phyloP scores from a whole-genome alignment of 2,113 vertebrate species.

The Anthoscopus minutus region DNA sequence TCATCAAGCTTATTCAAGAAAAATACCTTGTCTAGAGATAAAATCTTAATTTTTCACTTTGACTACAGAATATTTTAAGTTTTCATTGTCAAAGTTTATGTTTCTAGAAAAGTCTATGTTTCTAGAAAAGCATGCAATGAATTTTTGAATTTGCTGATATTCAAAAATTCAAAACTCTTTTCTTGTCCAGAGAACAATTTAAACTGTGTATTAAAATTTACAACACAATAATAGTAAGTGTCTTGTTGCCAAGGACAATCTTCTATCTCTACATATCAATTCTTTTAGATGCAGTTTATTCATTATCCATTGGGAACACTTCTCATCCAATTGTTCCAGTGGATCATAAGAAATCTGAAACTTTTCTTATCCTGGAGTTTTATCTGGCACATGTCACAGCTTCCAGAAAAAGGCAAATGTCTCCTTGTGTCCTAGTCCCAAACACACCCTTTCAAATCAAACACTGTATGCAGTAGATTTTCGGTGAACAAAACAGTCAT shows the following conservation, averaged over 20 bases:
- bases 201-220: background rate
- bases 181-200: background rate
- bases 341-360: background rate
- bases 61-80: background rate
- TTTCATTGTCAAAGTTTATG: background rate
- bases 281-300: background rate
- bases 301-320: background rate
- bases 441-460: background rate
- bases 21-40: background rate
- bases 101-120: background rate
- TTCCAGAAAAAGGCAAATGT: background rate
- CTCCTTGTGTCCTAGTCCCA: background rate
- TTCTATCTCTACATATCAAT: background rate
- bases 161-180: background rate
- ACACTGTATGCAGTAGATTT: background rate
- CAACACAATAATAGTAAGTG: background rate
- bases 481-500: background rate
- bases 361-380: background rate
- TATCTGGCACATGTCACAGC: background rate
- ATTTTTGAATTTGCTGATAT: background rate
- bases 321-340: background rate
- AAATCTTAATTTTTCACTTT: background rate
- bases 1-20: background rate
- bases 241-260: background rate
- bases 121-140: background rate